These are phyloP conservation scores for Geophilus truncorum DNA, from an alignment of 2,888 invertebrate genomes.

Conservation along the genomic window DNA sequence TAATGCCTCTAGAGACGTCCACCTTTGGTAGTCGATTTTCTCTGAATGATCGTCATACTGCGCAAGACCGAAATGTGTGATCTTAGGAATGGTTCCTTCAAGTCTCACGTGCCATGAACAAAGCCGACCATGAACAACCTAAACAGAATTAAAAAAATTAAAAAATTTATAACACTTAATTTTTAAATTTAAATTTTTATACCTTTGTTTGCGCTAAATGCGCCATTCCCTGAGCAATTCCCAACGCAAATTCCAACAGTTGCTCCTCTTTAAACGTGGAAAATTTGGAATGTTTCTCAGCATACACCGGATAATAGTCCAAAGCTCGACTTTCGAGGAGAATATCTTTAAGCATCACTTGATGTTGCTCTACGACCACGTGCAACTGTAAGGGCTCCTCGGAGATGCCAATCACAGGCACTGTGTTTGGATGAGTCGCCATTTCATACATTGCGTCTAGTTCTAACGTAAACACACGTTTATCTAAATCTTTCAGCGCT, in stretches of 20 bases:
- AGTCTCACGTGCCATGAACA: slow-evolving; percentile 68
- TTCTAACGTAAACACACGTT: slow-evolving; percentile 56
- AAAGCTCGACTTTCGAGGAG: slow-evolving; percentile 58
- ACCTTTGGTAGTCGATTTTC: slow-evolving; percentile 66
- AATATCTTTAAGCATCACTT: slow-evolving; percentile 64
- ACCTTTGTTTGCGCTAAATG: slow-evolving; percentile 64
- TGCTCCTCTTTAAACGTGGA: slow-evolving; percentile 60
- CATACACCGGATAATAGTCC: slow-evolving; percentile 47
- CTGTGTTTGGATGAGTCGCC: slow-evolving; percentile 65
- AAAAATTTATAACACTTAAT: not conserved
- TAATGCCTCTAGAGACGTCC: slow-evolving; percentile 74
- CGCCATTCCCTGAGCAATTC: slow-evolving; percentile 66
- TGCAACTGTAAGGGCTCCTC: slow-evolving; percentile 62
- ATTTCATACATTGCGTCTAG: slow-evolving; percentile 65
- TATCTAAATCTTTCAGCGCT: not conserved
- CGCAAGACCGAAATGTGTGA: slow-evolving; percentile 69
- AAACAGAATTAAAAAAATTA: slow-evolving; percentile 33
- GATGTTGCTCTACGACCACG: slow-evolving; percentile 66
- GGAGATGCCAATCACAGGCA: slow-evolving; percentile 70
- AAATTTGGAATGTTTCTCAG: slow-evolving; percentile 53
- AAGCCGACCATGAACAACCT: slow-evolving; percentile 62
- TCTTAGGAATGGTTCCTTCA: slow-evolving; percentile 62
- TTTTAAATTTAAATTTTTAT: too few species aligned
- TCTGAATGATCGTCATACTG: slow-evolving; percentile 54
- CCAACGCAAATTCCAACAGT: slow-evolving; percentile 60